Evolutionary conservation across 2,797 vertebrate species (phyloP).

Genomic region (Buceros bicornis): DNA sequence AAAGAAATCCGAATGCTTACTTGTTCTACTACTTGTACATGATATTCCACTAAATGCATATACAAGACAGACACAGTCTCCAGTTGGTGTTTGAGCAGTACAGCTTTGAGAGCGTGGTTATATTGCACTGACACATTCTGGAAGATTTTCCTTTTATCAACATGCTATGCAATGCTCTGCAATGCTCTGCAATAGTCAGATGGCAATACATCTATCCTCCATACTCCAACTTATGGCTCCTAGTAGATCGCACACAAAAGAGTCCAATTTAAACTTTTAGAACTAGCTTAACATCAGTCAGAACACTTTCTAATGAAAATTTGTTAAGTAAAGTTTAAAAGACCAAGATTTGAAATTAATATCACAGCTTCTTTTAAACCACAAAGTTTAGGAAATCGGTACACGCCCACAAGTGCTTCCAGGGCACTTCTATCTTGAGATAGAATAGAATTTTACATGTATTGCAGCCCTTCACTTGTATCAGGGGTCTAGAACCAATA

Average conservation of each 20-base stretch:
- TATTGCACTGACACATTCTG: not conserved
- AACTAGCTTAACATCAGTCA: not conserved
- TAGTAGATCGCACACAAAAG: rapidly evolving
- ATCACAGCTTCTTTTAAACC: not conserved
- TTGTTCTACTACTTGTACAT: not conserved
- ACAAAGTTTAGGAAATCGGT: not conserved
- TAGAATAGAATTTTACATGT: no score
- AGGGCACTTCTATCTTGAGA: not conserved
- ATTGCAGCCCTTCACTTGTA: not conserved
- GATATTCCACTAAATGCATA: not conserved
- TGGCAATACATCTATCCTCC: rapidly evolving
- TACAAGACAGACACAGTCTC: not conserved
- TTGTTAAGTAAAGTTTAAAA: not conserved
- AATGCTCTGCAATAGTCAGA: not conserved
- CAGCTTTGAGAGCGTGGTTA: not conserved
- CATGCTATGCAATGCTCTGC: not conserved
- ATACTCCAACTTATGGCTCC: not conserved
- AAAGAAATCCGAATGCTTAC: rapidly evolving
- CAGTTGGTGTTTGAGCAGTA: not conserved
- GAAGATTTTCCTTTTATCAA: not conserved
- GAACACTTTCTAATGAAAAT: not conserved
- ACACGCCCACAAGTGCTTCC: not conserved
- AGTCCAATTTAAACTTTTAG: not conserved
- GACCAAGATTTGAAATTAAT: not conserved
- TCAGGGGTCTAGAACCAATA: not conserved